These are phyloP conservation scores for Oasisia sp. DNA, from an alignment of 2,888 invertebrate species.

Conservation along the genomic window DNA sequence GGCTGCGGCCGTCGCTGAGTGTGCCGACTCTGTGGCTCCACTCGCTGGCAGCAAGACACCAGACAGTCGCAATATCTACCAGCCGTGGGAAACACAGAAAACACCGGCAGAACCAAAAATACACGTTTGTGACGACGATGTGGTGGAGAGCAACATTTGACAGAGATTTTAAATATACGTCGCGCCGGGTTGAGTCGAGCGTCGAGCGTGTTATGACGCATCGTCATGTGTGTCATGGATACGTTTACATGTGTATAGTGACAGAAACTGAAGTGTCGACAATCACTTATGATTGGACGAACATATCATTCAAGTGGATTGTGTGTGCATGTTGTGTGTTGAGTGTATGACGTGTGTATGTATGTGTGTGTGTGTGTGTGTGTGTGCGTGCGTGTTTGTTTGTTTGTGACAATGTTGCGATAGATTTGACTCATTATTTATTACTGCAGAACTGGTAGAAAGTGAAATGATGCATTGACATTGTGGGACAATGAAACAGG, in stretches of 20 bases:
- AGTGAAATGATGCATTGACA: not conserved
- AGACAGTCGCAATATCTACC: not conserved
- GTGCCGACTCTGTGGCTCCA: not conserved
- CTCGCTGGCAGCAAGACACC: not conserved
- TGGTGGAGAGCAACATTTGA: not conserved
- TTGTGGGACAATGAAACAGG: not conserved
- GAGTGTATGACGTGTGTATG: not conserved
- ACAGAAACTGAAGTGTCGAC: not conserved
- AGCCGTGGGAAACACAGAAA: not conserved
- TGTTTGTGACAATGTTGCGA: not conserved
- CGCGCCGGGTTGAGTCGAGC: not conserved
- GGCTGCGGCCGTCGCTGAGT: not conserved
- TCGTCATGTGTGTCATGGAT: not conserved
- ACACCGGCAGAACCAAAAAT: not conserved
- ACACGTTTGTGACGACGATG: not conserved
- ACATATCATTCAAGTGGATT: not conserved
- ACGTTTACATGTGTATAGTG: not conserved
- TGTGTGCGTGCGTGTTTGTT: no score
- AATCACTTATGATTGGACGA: not conserved
- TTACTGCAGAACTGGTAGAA: conserved; percentile 1
- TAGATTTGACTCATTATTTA: not conserved
- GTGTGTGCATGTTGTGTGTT: not conserved
- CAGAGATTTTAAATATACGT: not conserved
- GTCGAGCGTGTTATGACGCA: not conserved
- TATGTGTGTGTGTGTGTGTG: no score